phyloP scores from a whole-genome alignment of 1,140 invertebrate species.

The Nymphalis io region DNA sequence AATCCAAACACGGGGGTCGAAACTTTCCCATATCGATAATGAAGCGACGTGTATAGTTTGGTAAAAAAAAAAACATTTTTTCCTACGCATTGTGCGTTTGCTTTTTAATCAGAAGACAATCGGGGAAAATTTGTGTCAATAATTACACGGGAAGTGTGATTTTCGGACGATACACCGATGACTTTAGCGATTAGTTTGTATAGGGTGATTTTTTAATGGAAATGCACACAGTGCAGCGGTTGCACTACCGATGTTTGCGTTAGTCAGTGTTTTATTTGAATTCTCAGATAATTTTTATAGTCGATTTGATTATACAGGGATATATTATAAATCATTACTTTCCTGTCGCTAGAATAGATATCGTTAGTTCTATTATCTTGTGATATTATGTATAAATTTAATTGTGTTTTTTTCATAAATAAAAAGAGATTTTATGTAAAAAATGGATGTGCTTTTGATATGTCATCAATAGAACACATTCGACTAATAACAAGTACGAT shows the following conservation, averaged over 20 bases:
- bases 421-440: no score
- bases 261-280: slow-evolving; percentile 15
- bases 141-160: slow-evolving; percentile 52
- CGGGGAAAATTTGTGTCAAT: slow-evolving; percentile 62
- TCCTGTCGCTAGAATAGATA: background rate
- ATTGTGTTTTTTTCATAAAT: no score
- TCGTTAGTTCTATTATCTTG: no score
- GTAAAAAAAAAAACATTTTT: slow-evolving; percentile 57
- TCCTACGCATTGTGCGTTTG: slow-evolving; percentile 45
- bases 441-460: no score
- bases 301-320: background rate
- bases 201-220: slow-evolving; percentile 41
- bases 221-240: slow-evolving; percentile 14
- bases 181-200: slow-evolving; percentile 48
- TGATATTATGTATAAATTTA: no score
- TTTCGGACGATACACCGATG: slow-evolving; percentile 50
- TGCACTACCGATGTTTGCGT: slow-evolving; percentile 4
- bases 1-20: slow-evolving; percentile 68
- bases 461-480: no score
- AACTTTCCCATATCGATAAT: slow-evolving; percentile 76
- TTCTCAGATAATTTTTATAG: slow-evolving; percentile 13
- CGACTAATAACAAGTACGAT: no score
- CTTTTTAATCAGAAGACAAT: slow-evolving; percentile 54
- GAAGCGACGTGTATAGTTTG: slow-evolving; percentile 55
- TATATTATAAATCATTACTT: background rate